Evolutionary conservation across 2,797 vertebrate genomes (phyloP).

Genomic region (Podarcis siculus): DNA sequence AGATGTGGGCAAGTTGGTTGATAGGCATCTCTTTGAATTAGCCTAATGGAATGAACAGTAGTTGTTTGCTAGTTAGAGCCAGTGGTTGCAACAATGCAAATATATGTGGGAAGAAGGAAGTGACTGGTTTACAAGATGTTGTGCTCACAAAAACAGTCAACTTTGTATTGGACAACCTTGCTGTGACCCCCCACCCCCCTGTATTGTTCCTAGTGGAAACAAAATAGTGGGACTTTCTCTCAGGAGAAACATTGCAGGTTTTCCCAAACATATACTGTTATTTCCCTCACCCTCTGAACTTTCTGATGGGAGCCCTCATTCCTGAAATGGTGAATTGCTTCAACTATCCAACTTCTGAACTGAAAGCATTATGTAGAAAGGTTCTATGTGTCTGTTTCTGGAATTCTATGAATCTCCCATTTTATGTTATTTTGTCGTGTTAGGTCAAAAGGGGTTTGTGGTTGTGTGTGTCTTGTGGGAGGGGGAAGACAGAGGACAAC

Average conservation of each 20-base stretch:
- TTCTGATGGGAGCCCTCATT: background rate
- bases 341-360: conserved; percentile 7
- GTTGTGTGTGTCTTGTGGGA: too few relatives aligned
- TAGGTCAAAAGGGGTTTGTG: too few relatives aligned
- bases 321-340: background rate
- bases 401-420: conserved; percentile 25
- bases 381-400: background rate
- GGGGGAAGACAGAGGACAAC: background rate
- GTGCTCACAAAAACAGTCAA: background rate
- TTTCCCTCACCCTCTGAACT: background rate
- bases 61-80: background rate
- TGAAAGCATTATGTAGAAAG: background rate
- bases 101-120: background rate
- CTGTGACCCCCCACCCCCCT: too few relatives aligned
- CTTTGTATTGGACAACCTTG: background rate
- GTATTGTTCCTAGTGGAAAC: background rate
- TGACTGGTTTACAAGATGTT: background rate
- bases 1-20: background rate
- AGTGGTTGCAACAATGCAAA: too few relatives aligned
- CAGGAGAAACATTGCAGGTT: background rate
- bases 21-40: background rate
- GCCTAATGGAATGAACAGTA: background rate
- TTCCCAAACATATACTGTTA: background rate
- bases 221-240: background rate
- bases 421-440: background rate